A percentile compares a stretch with the other conserved stretches of the same genome.
phyloP scores from a whole-genome alignment of 2,797 vertebrate genomes.

The Pseudotriccus pelzelni region DNA sequence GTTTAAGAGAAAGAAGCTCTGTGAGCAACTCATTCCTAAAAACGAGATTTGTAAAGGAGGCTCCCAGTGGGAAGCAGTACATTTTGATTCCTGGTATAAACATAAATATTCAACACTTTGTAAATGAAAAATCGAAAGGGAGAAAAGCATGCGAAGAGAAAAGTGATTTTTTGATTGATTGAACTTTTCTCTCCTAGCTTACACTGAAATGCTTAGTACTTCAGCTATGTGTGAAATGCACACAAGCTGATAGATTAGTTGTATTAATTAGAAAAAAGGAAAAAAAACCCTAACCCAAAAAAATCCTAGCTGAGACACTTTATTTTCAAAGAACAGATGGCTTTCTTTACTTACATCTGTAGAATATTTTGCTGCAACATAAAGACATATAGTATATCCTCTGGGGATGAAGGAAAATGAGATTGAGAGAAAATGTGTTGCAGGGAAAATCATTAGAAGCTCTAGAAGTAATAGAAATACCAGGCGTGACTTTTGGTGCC shows the following conservation, averaged over 20 bases:
- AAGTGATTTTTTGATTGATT: background rate
- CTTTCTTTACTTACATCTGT: background rate
- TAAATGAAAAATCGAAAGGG: background rate
- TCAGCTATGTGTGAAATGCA: background rate
- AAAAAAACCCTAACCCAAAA: background rate
- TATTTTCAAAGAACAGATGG: constrained; percentile 27
- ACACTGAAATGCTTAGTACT: background rate
- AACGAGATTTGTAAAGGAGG: background rate
- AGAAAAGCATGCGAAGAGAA: too few species aligned
- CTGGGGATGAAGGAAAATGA: background rate
- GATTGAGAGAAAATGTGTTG: background rate
- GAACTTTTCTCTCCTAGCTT: background rate
- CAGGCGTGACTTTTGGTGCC: background rate
- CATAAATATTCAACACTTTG: background rate
- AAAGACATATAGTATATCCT: background rate
- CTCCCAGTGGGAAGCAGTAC: background rate
- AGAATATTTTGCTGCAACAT: background rate
- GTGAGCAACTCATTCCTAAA: background rate
- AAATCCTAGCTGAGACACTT: background rate
- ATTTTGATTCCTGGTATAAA: background rate
- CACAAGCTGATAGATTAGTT: background rate
- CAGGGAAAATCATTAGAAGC: background rate
- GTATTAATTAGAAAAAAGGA: background rate
- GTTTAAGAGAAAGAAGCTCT: background rate
- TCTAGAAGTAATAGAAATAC: background rate